Evolutionary conservation across 2,888 invertebrate genomes (phyloP), one percentile per base, ranked within the genome.

Genomic region (Tetrapedia diversipes): DNA sequence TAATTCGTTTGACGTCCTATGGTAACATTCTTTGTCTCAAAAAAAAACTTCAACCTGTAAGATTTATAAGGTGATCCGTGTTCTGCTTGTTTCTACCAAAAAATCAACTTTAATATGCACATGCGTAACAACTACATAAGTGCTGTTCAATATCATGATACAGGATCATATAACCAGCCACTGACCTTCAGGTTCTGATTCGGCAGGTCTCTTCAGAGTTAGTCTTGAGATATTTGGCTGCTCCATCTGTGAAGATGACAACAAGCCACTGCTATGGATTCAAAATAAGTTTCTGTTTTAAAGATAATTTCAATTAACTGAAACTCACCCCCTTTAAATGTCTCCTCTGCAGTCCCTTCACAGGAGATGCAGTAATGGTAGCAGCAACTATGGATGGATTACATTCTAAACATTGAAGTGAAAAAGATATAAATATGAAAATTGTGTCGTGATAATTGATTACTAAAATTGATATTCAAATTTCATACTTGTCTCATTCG

Each of bases 181-280:
- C 88, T 85, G 81, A 90, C 90, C 90, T 87, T 90, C 90, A 39
- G 80, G 32, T 53, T 89, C 90, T 45, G 86, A 78, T 41, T 89
- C 90, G 10, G 87, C 85, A 7, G 86, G 56, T 71, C 90, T 89
- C 77, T 90, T 90, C 37, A 87, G 64, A 4, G 70, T 47, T 16
- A 77, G 43, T 69, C 85, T 84, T 16, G 80, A 51, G n/a, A 79
- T 67, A 65, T 85, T 87, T 32, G 82, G 75, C 68, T 83, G 83
- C 34, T 89, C 86, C 88, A 88, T 87, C 90, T 89, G 73, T 34
- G 80, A 80, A 81, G 45, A 64, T 41, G 39, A 68, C 16, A 75
- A 66, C 47, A 41, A 73, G 74, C 41, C 51, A 56, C 24, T 32
- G 14, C 32, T 59, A 47, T 53, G 65, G 16, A 14, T 16, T 32